Percentiles rank a stretch among this genome's conserved stretches.
Evolutionary conservation across 2,888 invertebrate genomes (phyloP).

Genomic region (Timema podura): DNA sequence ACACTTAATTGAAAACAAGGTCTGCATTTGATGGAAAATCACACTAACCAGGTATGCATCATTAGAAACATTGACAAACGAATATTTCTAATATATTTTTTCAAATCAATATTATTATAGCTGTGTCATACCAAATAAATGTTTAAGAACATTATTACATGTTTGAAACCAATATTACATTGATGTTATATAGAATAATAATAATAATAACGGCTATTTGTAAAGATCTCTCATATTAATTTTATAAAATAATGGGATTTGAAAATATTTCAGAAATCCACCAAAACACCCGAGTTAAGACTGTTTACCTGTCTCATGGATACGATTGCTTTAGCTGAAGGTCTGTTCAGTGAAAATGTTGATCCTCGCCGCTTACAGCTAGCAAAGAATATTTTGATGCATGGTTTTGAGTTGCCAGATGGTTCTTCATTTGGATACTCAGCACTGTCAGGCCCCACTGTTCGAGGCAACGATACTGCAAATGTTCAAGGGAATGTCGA

Average conservation of each 20-base stretch:
- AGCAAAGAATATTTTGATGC: not conserved
- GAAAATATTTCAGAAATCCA: not conserved
- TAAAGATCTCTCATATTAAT: not conserved
- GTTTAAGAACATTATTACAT: too few species aligned
- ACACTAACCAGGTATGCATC: too few species aligned
- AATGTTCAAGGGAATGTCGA: too few species aligned
- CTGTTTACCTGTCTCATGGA: conserved; percentile 17
- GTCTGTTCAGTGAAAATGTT: conserved; percentile 5
- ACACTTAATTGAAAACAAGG: too few species aligned
- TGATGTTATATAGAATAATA: not conserved
- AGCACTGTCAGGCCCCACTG: not conserved
- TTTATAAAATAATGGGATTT: not conserved
- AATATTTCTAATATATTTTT: too few species aligned
- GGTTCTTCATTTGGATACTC: conserved; percentile 15
- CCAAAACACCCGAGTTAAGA: not conserved
- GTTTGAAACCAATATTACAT: too few species aligned
- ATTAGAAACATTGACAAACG: too few species aligned
- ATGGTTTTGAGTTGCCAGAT: conserved; percentile 10
- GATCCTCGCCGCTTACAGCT: not conserved
- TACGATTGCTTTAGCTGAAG: conserved; percentile 14
- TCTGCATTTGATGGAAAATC: too few species aligned
- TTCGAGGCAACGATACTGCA: too few species aligned
- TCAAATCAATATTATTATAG: too few species aligned
- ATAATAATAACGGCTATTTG: not conserved
- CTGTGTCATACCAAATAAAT: too few species aligned